phyloP scores from a whole-genome alignment of 23 tunicate species.

The Halocynthia roretzi region DNA sequence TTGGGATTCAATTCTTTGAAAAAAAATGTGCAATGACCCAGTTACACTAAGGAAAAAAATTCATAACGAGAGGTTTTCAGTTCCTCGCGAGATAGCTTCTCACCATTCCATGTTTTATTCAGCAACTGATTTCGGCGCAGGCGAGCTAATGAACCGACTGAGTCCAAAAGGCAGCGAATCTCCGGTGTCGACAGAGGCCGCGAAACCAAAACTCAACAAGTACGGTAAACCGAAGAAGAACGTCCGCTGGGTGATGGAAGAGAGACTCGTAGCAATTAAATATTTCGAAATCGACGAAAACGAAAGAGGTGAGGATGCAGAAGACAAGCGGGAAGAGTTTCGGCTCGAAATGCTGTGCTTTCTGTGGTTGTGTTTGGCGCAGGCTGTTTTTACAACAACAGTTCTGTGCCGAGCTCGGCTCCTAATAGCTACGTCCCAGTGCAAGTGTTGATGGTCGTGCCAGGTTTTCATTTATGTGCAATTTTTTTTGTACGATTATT shows the following conservation, averaged over 20 bases:
- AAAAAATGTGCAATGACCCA: too few species aligned
- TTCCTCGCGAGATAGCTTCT: too few species aligned
- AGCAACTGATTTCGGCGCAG: slow-evolving; percentile 19
- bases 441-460: not conserved
- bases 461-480: slow-evolving; percentile 6
- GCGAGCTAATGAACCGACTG: slow-evolving; percentile 13
- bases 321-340: not conserved
- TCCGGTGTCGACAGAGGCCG: slow-evolving; percentile 48
- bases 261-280: slow-evolving; percentile 36
- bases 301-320: slow-evolving; percentile 61
- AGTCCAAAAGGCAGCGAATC: slow-evolving; percentile 15
- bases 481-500: not conserved
- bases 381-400: not conserved
- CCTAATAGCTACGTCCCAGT: too few species aligned
- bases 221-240: slow-evolving; percentile 79
- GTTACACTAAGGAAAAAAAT: too few species aligned
- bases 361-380: not conserved
- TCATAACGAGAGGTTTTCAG: too few species aligned
- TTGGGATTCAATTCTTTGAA: too few species aligned
- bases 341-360: slow-evolving; percentile 7
- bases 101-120: not conserved
- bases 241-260: slow-evolving; percentile 61
- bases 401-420: not conserved
- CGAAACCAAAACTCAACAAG: slow-evolving; percentile 67
- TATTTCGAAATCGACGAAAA: slow-evolving; percentile 77